Conservation (phyloP, 2,888 invertebrate species). For the Agonopterix arenella region DNA sequence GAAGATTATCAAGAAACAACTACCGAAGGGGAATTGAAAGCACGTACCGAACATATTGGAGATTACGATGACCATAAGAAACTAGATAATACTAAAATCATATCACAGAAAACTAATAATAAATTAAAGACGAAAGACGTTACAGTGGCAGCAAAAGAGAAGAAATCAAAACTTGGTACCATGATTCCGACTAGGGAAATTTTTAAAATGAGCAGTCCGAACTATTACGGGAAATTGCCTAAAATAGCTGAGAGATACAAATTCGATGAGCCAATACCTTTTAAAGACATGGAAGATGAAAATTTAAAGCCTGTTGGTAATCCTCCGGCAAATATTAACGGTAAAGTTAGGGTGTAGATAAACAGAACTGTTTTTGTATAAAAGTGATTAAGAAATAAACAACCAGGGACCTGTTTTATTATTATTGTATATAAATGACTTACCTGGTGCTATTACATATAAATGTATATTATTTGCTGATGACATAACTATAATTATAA, state of each 20-base stretch:
- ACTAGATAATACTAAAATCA: not conserved
- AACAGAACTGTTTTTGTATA: not conserved
- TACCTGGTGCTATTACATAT: no score
- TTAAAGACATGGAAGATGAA: slow-evolving; percentile 38
- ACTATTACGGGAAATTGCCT: slow-evolving; percentile 38
- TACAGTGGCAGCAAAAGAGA: not conserved
- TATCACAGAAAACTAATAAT: no score
- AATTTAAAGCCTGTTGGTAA: slow-evolving; percentile 25
- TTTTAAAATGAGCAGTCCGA: slow-evolving; percentile 38
- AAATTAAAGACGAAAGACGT: not conserved
- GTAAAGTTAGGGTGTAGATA: slow-evolving; percentile 22
- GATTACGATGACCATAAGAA: slow-evolving; percentile 15
- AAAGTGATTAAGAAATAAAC: no score
- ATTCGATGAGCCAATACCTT: slow-evolving; percentile 53
- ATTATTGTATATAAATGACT: no score
- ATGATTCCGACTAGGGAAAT: slow-evolving; percentile 33
- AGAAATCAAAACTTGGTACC: slow-evolving; percentile 19
- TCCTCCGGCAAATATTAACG: slow-evolving; percentile 34
- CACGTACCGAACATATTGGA: slow-evolving; percentile 26
- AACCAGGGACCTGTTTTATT: no score
- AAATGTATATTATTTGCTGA: no score
- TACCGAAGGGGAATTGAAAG: slow-evolving; percentile 21
- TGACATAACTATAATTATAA: no score
- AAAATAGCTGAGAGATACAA: slow-evolving; percentile 43
- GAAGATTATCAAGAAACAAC: not conserved